These are phyloP conservation scores for Aptenodytes patagonicus DNA, from an alignment of 2,113 vertebrate species.

Conservation along the genomic window DNA sequence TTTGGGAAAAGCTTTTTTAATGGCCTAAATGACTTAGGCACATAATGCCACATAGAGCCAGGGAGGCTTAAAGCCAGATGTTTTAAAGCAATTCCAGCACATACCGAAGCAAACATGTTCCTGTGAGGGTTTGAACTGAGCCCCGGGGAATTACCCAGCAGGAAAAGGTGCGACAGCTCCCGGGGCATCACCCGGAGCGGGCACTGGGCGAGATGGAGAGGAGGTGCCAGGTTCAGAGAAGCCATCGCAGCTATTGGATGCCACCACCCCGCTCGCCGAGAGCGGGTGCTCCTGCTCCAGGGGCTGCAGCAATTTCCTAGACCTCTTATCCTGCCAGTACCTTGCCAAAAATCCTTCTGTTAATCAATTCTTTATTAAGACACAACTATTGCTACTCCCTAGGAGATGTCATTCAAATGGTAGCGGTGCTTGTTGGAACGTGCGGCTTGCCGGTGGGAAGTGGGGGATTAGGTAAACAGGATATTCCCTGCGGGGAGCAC, in stretches of 20 bases:
- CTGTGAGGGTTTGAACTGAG: neutral
- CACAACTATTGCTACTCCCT: neutral
- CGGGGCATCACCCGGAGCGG: neutral
- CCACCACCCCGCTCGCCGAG: neutral
- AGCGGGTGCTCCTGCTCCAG: neutral
- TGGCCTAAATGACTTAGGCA: neutral
- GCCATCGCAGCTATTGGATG: neutral
- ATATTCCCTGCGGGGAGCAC: neutral
- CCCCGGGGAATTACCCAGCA: neutral
- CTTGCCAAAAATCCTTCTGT: neutral
- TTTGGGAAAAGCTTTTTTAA: neutral
- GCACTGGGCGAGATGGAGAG: neutral
- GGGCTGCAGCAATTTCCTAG: neutral
- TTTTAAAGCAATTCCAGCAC: neutral
- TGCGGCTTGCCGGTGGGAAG: neutral
- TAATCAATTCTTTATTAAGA: neutral
- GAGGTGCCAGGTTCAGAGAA: neutral
- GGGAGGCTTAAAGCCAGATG: neutral
- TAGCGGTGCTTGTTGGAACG: neutral
- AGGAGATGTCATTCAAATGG: neutral
- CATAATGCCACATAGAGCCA: neutral
- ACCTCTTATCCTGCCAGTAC: neutral
- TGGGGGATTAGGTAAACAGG: neutral
- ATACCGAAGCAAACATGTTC: neutral
- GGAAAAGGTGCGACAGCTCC: neutral